Evolutionary conservation across 64 coral and sea anemone genomes (phyloP), one percentile per base, ranked within the genome.

Genomic region (Orbicella faveolata): DNA sequence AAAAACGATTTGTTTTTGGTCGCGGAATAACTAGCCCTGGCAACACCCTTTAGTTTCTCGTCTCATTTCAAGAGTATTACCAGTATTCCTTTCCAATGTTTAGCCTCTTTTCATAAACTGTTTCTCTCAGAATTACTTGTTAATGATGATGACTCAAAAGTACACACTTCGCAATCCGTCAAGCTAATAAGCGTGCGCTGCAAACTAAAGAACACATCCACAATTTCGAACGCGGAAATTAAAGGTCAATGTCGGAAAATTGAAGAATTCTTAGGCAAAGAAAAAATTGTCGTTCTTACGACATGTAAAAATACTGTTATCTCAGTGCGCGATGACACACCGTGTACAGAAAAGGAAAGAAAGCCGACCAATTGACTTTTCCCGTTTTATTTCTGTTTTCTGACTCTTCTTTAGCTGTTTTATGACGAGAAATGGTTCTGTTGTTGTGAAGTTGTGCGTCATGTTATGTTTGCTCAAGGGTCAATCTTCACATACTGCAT

Each of bases 291-390:
- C 57, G 63, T 64, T 65, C 16, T 26, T 26, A 21, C 41, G 65
- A 52, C 21, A 51, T 72, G 23, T 18, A 72, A 54, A 85, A 85
- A 72, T 73, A 85, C 37, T 85, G n/a, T 85, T 85, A 83, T 83
- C 81, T 68, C 8, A 19, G 18, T 30, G 36, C n/a, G 65, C 13
- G 82, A 72, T 85, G 82, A 85, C 57, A 66, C 36, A 53, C 82
- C 52, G 8, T 48, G 12, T n/a, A 73, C 82, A 73, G 65, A 85
- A 85, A 68, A 53, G 82, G 36, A 44, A n/a, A 41, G 52, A 67
- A 48, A 44, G 35, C 80, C 80, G 35, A 83, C 9, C 7, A 17
- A 39, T n/a, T 48, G 44, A 48, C 44, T 48, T 48, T 33, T 39
- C 21, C 25, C 9, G 67, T 70, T n/a, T 4, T 20, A 6, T 66